Conservation (phyloP, 2,888 invertebrate species). For the Agrotis segetum region DNA sequence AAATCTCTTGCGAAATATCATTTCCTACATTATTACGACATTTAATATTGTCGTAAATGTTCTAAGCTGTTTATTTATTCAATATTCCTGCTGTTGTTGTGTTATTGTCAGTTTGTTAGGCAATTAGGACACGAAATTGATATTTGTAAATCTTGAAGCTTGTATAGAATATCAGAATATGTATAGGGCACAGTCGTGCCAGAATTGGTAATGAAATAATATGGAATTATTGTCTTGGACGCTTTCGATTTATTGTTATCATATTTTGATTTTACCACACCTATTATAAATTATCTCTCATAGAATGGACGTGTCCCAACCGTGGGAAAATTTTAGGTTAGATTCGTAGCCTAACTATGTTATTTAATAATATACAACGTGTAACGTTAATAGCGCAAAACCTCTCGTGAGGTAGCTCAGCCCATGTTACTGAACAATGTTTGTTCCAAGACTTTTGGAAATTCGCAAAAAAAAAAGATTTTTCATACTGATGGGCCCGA, state of each 20-base stretch:
- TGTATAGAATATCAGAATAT: not conserved
- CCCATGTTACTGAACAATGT: too few species aligned
- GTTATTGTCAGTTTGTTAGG: conserved; percentile 8
- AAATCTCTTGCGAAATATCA: conserved; percentile 48
- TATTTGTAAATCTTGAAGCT: conserved; percentile 3
- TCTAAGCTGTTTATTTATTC: conserved; percentile 31
- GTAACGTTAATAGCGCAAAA: too few species aligned
- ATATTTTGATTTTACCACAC: not conserved
- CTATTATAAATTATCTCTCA: not conserved
- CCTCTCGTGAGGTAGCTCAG: too few species aligned
- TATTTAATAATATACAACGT: too few species aligned
- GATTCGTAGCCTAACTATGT: too few species aligned
- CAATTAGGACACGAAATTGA: conserved; percentile 22
- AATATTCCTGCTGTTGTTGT: conserved; percentile 17
- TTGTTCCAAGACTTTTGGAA: too few species aligned
- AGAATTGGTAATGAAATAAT: not conserved
- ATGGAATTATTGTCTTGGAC: not conserved
- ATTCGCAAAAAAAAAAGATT: too few species aligned
- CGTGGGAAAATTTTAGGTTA: too few species aligned
- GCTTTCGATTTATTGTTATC: not conserved
- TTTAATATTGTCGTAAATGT: conserved; percentile 36
- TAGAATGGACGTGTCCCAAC: too few species aligned
- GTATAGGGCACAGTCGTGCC: not conserved
- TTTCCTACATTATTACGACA: conserved; percentile 54
- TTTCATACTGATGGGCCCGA: too few species aligned